Conservation (phyloP, 2,797 vertebrate genomes). For the Macroramphosus scolopax region DNA sequence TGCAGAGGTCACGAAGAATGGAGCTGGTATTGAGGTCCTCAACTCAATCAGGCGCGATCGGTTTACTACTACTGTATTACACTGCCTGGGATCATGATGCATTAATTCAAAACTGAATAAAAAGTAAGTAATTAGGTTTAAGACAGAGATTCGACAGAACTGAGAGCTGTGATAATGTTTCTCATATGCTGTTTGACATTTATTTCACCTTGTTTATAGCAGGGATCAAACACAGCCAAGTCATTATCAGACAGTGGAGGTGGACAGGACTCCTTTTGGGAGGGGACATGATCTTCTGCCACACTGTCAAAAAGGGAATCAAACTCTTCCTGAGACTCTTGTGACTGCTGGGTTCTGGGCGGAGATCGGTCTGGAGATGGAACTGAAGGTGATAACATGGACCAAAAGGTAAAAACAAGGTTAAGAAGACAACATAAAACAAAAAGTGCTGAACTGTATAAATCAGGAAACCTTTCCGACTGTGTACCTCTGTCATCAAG, state of each 20-base stretch:
- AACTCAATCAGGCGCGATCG: too few relatives aligned
- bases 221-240: slow-evolving; percentile 89
- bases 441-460: too few relatives aligned
- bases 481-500: slow-evolving; percentile 49
- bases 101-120: too few relatives aligned
- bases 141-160: too few relatives aligned
- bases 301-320: slow-evolving; percentile 77
- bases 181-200: too few relatives aligned
- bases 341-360: slow-evolving; percentile 36
- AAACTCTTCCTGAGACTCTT: slow-evolving; percentile 75
- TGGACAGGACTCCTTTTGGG: slow-evolving; percentile 51
- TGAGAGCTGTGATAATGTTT: too few relatives aligned
- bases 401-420: background rate
- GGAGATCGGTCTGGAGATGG: slow-evolving; percentile 32
- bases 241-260: slow-evolving; percentile 82
- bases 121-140: too few relatives aligned
- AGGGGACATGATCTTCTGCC: slow-evolving; percentile 51
- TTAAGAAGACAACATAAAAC: background rate
- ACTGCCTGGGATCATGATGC: too few relatives aligned
- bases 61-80: too few relatives aligned
- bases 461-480: background rate
- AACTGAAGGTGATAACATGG: slow-evolving; percentile 33
- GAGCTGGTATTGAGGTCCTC: too few relatives aligned
- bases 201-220: slow-evolving; percentile 81
- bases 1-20: too few relatives aligned